Evolutionary conservation across 2,888 invertebrate genomes (phyloP), one percentile per base, ranked within the genome.

Genomic region (Bembecia ichneumoniformis): DNA sequence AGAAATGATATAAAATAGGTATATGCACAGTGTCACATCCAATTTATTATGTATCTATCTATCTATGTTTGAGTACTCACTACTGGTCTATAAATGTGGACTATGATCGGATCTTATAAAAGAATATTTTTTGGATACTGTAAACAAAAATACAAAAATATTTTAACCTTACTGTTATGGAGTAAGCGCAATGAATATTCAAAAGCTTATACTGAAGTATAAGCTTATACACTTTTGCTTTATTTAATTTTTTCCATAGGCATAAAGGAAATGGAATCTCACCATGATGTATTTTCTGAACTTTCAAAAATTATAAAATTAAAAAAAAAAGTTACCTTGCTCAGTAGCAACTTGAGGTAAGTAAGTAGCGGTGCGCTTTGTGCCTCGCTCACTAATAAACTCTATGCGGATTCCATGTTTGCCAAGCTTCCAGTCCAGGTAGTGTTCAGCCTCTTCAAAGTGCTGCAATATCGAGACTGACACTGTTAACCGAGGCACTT

Each of bases 341-440:
- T 99, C 99, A 49, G 93, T 92, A 60, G 99, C 98, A 62, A 99
- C 98, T 88, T 99, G 97, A 49, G 99, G 99, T 79, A 99, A 89
- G 84, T 98, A 99, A 58, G 99, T 99, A 70, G 99, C 99, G 58
- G 97, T 98, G 70, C 97, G 92, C 77, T 96, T 96, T 66, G 94
- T 93, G 57, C 98, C 94, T 69, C 97, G 92, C 74, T 98, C 98
- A 75, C 94, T 97, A 58, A 93, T 87, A 76, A 99, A 99, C 87
- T 99, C 98, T 63, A 99, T 99, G 50, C 99, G 91, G 69, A 99
- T 99, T 52, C 99, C 99, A 79, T 99, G 99, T 51, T 94, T 91
- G 47, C 98, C 98, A 53, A 97, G 92, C 88, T 96, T 95, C 99
- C 99, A 99, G 83, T 99, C 99, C 58, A 97, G 89, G 82, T 96